Evolutionary conservation across 1,140 invertebrate genomes (phyloP).

Genomic region (Lepidotrigona ventralis): DNA sequence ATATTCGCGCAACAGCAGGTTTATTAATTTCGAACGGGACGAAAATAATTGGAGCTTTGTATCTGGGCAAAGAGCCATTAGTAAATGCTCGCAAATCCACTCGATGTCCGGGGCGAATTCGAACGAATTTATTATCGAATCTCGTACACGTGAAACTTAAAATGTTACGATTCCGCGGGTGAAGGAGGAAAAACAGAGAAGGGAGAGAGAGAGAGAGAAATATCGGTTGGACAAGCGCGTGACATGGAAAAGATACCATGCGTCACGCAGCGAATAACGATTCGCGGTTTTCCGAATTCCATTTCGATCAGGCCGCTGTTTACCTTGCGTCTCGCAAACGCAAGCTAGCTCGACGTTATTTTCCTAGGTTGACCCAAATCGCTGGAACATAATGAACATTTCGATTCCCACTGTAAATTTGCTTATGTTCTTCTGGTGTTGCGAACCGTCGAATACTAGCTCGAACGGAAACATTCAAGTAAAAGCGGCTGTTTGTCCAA

Average conservation of each 20-base stretch:
- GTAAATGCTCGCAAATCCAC: conserved; percentile 16
- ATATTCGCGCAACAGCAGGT: conserved; percentile 22
- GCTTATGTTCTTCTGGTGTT: conserved; percentile 35
- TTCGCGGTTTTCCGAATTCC: conserved; percentile 28
- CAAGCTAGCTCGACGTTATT: conserved; percentile 32
- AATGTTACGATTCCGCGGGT: not conserved
- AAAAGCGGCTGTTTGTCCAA: conserved; percentile 10
- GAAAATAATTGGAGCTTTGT: conserved; percentile 36
- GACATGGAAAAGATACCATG: not conserved
- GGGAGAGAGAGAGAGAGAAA: not conserved
- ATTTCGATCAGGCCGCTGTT: conserved; percentile 30
- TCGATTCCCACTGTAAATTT: conserved; percentile 57
- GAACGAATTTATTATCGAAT: conserved; percentile 15
- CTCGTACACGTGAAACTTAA: not conserved
- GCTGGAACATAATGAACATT: conserved; percentile 60
- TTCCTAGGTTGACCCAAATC: conserved; percentile 48
- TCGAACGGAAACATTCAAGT: conserved; percentile 3
- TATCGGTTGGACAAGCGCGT: no score
- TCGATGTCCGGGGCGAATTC: not conserved
- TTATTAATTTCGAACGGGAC: conserved; percentile 38
- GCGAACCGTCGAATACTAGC: not conserved
- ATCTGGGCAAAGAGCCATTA: conserved; percentile 32
- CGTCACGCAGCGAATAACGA: conserved; percentile 2
- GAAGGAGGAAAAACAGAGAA: not conserved
- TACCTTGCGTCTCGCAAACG: conserved; percentile 37